Evolutionary conservation across 2,113 vertebrate species (phyloP).

Genomic region (Cyprinodon brontotheroides): DNA sequence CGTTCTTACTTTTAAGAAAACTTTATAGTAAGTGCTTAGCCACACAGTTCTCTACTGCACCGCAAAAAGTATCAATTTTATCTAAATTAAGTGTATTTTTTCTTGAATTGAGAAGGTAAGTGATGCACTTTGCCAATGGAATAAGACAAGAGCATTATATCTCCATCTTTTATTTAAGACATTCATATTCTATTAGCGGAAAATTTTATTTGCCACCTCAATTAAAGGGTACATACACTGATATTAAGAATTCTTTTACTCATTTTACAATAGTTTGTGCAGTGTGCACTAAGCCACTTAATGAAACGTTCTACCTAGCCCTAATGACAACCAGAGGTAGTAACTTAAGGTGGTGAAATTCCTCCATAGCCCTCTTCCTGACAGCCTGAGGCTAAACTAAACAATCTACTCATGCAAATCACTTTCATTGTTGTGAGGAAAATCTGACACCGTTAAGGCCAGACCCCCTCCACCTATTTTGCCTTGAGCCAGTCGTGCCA

Average conservation of each 20-base stretch:
- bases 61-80: too few relatives aligned
- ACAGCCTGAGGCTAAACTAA: constrained; percentile 70
- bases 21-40: not conserved
- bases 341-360: constrained; percentile 32
- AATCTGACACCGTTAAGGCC: constrained; percentile 63
- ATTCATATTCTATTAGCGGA: too few relatives aligned
- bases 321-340: constrained; percentile 46
- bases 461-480: constrained; percentile 31
- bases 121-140: too few relatives aligned
- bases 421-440: constrained; percentile 71
- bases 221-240: too few relatives aligned
- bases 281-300: not conserved
- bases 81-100: too few relatives aligned
- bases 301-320: constrained; percentile 53
- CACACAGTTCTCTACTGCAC: not conserved
- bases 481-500: constrained; percentile 56
- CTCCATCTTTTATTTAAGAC: too few relatives aligned
- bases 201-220: too few relatives aligned
- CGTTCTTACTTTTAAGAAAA: not conserved
- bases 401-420: constrained; percentile 77
- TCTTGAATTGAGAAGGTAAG: too few relatives aligned
- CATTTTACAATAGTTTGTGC: too few relatives aligned
- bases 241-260: too few relatives aligned
- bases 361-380: constrained; percentile 34
- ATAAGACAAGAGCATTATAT: too few relatives aligned